A percentile compares a stretch with the other conserved stretches of the same genome.
phyloP scores from a whole-genome alignment of 2,888 invertebrate genomes.

The Troides oblongomaculatus region DNA sequence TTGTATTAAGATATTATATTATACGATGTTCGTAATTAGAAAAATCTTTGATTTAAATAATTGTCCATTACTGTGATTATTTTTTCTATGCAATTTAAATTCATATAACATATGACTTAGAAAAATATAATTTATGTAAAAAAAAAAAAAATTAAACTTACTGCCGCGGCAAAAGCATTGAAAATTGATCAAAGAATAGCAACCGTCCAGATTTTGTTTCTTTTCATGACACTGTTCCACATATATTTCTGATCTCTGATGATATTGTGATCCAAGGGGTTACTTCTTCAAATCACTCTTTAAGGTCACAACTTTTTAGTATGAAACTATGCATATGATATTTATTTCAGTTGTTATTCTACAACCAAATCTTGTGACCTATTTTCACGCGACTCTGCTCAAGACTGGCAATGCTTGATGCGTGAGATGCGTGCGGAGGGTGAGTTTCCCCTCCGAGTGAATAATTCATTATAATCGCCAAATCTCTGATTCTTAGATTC shows the following conservation, averaged over 20 bases:
- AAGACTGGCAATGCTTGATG: constrained; percentile 7
- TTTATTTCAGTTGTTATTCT: not conserved
- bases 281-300: not conserved
- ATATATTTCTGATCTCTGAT: not conserved
- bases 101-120: not conserved
- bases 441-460: not conserved
- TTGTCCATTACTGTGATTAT: not conserved
- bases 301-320: not conserved
- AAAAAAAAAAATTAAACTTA: not conserved
- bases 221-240: not conserved
- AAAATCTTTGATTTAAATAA: not conserved
- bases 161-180: not conserved
- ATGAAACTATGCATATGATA: not conserved
- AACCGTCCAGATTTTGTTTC: not conserved
- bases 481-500: not conserved
- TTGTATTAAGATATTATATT: too few species aligned
- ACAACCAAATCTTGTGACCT: constrained; percentile 6
- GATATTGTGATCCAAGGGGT: not conserved
- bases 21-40: not conserved
- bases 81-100: not conserved
- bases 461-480: not conserved
- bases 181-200: not conserved
- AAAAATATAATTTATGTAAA: not conserved
- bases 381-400: constrained; percentile 7
- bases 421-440: constrained; percentile 11